phyloP scores from a whole-genome alignment of 2,797 vertebrate species.

The Danionella dracula region DNA sequence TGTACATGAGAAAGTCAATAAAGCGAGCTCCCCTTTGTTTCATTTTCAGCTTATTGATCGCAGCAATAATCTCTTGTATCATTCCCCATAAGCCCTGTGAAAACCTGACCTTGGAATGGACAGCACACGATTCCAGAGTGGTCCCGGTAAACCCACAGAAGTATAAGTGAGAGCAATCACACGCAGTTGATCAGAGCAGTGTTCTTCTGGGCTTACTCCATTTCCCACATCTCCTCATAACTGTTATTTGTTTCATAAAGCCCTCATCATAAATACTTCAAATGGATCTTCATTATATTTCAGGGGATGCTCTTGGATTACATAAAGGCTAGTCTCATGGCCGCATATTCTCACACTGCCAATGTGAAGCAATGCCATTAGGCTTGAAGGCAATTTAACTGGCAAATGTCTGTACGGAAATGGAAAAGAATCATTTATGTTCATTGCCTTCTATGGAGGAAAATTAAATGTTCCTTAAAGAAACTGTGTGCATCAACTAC shows the following conservation, averaged over 20 bases:
- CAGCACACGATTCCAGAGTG: slow-evolving; percentile 40
- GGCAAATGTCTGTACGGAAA: background rate
- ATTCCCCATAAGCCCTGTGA: slow-evolving; percentile 74
- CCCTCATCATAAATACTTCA: slow-evolving; percentile 32
- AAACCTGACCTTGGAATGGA: slow-evolving; percentile 77
- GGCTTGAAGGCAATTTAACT: slow-evolving; percentile 16
- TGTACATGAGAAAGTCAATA: slow-evolving; percentile 77
- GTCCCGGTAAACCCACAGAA: slow-evolving; percentile 19
- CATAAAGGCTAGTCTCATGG: background rate
- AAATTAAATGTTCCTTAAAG: background rate
- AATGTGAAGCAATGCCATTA: slow-evolving; percentile 19
- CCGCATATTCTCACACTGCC: slow-evolving; percentile 1
- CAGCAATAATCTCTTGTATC: slow-evolving; percentile 79
- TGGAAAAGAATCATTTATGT: slow-evolving; percentile 9
- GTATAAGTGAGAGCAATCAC: slow-evolving; percentile 41
- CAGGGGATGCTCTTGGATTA: slow-evolving; percentile 8
- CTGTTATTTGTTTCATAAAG: slow-evolving; percentile 51
- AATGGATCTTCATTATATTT: slow-evolving; percentile 31
- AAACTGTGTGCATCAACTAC: background rate
- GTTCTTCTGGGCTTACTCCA: slow-evolving; percentile 33
- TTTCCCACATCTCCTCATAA: slow-evolving; percentile 31
- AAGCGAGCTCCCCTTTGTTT: slow-evolving; percentile 77
- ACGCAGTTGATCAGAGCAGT: slow-evolving; percentile 17
- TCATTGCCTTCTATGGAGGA: background rate
- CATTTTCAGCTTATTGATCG: slow-evolving; percentile 80